phyloP scores from a whole-genome alignment of 2,113 vertebrate species.

The Pardalotus punctatus region DNA sequence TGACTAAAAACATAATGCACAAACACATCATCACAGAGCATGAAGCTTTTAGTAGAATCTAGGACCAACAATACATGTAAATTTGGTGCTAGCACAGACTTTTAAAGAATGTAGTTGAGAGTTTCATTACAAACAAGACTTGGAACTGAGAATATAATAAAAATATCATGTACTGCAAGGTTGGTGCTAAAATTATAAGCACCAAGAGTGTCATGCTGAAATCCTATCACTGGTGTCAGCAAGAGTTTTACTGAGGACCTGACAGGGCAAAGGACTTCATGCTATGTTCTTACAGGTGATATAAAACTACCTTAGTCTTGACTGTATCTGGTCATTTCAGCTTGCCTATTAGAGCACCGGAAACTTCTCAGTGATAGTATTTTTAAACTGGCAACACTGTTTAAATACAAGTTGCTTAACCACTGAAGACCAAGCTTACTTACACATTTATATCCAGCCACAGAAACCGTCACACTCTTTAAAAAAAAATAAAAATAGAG shows the following conservation, averaged over 20 bases:
- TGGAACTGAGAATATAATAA: not conserved
- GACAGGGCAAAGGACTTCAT: not conserved
- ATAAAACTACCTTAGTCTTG: not conserved
- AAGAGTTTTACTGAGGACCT: not conserved
- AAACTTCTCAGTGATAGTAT: not conserved
- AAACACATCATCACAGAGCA: rapidly evolving
- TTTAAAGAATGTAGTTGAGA: not conserved
- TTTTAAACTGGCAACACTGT: not conserved
- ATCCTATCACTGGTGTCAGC: not conserved
- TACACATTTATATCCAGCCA: not conserved
- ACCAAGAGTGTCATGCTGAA: not conserved
- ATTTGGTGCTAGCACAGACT: not conserved
- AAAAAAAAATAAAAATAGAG: not conserved
- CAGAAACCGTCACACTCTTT: not conserved
- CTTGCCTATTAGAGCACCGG: not conserved
- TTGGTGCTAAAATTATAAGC: not conserved
- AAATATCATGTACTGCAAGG: not conserved
- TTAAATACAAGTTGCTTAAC: not conserved
- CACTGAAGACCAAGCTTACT: not conserved
- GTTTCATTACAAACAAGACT: not conserved
- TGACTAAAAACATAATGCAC: not conserved
- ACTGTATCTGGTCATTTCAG: not conserved
- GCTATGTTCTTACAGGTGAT: not conserved
- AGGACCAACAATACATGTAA: not conserved
- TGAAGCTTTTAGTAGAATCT: not conserved